Conservation (phyloP, 2,113 vertebrate species). For the Brachyhypopomus gauderio region DNA sequence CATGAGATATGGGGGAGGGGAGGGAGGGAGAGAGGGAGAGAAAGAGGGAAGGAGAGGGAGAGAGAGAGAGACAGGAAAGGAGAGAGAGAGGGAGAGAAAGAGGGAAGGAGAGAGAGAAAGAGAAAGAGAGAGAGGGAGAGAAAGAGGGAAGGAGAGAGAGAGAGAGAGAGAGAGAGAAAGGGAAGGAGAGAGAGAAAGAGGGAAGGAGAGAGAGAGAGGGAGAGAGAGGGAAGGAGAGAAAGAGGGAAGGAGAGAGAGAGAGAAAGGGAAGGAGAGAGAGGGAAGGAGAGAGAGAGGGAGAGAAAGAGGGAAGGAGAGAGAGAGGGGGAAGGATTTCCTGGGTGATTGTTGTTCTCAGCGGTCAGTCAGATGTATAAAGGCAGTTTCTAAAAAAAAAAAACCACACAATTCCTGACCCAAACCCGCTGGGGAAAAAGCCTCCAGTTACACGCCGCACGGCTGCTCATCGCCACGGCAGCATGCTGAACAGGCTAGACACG, state of each 20-base stretch:
- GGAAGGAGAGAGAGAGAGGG: neutral
- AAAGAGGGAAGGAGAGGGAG: neutral
- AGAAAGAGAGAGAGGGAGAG: neutral
- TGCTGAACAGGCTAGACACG: neutral
- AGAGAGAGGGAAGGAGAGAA: neutral
- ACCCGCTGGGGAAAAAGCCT: too few relatives aligned
- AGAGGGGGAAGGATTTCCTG: neutral
- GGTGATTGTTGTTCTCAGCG: neutral
- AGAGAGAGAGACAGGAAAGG: neutral
- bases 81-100: neutral
- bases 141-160: too few relatives aligned
- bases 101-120: neutral
- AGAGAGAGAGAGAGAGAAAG: neutral
- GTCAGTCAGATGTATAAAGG: neutral
- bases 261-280: neutral
- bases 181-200: neutral
- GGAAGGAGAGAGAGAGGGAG: neutral
- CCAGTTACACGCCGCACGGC: neutral
- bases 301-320: neutral
- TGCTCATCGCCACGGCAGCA: conserved; percentile 6
- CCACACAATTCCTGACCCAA: too few relatives aligned
- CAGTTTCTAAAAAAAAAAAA: too few relatives aligned
- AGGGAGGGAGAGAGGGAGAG: neutral
- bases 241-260: neutral
- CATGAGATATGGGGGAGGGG: conserved; percentile 4